Percentiles rank a stretch among this genome's conserved stretches.
Evolutionary conservation across 2,888 invertebrate genomes (phyloP).

Genomic region (Apamea sordens): DNA sequence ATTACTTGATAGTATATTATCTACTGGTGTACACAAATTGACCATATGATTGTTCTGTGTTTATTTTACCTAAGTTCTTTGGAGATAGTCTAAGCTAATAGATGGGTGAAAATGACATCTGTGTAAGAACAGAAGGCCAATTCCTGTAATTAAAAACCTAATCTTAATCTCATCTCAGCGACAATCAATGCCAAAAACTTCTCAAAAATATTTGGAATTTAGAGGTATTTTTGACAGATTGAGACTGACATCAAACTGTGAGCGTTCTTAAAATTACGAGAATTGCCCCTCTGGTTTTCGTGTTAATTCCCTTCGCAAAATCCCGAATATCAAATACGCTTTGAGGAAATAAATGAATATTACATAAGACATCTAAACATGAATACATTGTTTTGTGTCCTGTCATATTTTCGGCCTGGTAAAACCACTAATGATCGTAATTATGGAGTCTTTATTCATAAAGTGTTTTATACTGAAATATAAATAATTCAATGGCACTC

Average conservation of each 20-base stretch:
- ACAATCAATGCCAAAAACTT: no score
- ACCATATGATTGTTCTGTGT: background rate
- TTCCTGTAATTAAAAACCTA: no score
- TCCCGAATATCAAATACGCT: background rate
- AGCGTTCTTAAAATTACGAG: no score
- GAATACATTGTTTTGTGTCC: background rate
- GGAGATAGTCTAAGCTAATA: background rate
- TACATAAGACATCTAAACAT: background rate
- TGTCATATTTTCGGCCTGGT: background rate
- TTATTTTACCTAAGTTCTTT: slow-evolving; percentile 12
- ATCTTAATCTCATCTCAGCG: no score
- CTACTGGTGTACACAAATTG: slow-evolving; percentile 34
- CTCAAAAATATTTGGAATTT: no score
- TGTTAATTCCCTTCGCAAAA: background rate
- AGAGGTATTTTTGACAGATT: no score
- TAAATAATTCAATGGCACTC: slow-evolving; percentile 7
- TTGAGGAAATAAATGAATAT: slow-evolving; percentile 22
- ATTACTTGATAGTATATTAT: slow-evolving; percentile 39
- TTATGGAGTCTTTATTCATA: background rate
- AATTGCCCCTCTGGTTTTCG: background rate
- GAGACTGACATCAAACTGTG: no score
- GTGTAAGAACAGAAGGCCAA: no score
- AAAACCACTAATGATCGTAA: slow-evolving; percentile 4
- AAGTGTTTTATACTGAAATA: background rate
- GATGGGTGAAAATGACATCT: background rate